These are phyloP conservation scores for Chelonia mydas DNA, from an alignment of 2,797 vertebrate genomes.

Conservation along the genomic window DNA sequence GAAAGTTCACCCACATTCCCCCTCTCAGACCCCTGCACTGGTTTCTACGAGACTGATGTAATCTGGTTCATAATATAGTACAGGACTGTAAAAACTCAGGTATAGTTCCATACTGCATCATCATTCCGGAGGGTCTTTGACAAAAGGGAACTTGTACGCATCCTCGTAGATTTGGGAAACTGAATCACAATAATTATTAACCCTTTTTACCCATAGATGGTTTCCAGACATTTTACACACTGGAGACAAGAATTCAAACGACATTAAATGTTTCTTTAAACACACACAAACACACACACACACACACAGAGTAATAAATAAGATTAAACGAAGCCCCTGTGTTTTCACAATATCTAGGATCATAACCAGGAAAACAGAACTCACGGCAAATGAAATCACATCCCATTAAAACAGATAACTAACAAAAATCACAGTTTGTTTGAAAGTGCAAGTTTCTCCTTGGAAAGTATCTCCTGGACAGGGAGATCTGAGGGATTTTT, in stretches of 20 bases:
- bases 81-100: not conserved
- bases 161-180: not conserved
- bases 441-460: slow-evolving; percentile 30
- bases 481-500: not conserved
- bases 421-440: not conserved
- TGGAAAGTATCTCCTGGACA: not conserved
- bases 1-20: not conserved
- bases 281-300: not conserved
- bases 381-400: not conserved
- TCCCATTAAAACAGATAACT: not conserved
- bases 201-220: not conserved
- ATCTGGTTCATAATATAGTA: not conserved
- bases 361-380: not conserved
- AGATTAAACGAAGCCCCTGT: not conserved
- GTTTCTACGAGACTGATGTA: not conserved
- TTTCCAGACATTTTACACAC: not conserved
- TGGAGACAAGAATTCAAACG: not conserved
- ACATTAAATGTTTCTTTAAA: not conserved
- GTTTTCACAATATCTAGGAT: not conserved
- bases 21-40: not conserved
- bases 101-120: not conserved
- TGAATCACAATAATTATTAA: not conserved
- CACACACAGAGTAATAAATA: not conserved
- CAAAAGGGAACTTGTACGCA: not conserved
- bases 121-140: not conserved